These are phyloP conservation scores for Catocala fraxini DNA, from an alignment of 2,888 invertebrate genomes.

Conservation along the genomic window DNA sequence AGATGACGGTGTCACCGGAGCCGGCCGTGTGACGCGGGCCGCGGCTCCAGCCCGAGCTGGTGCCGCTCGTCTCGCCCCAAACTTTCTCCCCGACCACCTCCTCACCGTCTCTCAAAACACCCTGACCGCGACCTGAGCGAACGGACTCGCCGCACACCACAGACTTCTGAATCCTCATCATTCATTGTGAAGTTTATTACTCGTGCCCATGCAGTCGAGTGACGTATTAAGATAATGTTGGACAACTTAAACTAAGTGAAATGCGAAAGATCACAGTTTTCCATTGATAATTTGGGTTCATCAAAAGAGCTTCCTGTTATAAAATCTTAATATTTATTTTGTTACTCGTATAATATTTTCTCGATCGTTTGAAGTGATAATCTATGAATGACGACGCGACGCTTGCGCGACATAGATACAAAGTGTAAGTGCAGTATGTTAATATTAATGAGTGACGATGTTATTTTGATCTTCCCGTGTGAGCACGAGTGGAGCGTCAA, in stretches of 20 bases:
- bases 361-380: slow-evolving; percentile 62
- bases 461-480: slow-evolving; percentile 59
- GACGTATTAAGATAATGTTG: slow-evolving; percentile 17
- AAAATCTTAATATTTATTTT: slow-evolving; percentile 52
- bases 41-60: slow-evolving; percentile 86
- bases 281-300: slow-evolving; percentile 38
- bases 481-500: slow-evolving; percentile 58
- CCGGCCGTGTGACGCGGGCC: slow-evolving; percentile 84
- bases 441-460: slow-evolving; percentile 58
- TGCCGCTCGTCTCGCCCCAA: slow-evolving; percentile 76
- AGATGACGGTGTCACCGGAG: slow-evolving; percentile 65
- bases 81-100: slow-evolving; percentile 57
- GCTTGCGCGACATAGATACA: slow-evolving; percentile 5
- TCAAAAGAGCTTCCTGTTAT: slow-evolving; percentile 63
- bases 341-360: slow-evolving; percentile 45
- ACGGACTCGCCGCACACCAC: slow-evolving; percentile 70
- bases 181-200: slow-evolving; percentile 15
- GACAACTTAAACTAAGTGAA: slow-evolving; percentile 24
- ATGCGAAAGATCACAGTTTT: slow-evolving; percentile 27
- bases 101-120: slow-evolving; percentile 51
- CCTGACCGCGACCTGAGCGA: slow-evolving; percentile 74
- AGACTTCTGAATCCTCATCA: slow-evolving; percentile 66
- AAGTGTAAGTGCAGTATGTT: slow-evolving; percentile 47
- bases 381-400: slow-evolving; percentile 29
- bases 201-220: slow-evolving; percentile 28